These are phyloP conservation scores for Melanerpes formicivorus DNA, from an alignment of 2,113 vertebrate genomes.

Conservation along the genomic window DNA sequence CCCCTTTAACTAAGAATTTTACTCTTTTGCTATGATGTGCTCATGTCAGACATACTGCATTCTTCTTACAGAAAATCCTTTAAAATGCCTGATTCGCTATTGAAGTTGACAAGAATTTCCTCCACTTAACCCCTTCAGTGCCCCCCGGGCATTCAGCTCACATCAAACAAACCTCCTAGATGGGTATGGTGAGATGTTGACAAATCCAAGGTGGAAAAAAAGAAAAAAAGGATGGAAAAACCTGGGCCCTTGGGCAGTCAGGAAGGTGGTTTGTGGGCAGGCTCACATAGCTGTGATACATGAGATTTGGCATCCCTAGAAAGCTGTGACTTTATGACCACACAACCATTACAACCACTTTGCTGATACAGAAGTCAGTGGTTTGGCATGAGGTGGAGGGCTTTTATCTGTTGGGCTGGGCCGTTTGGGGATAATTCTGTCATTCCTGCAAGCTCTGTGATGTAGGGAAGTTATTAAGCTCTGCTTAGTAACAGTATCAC, in stretches of 20 bases:
- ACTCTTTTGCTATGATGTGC: slow-evolving; percentile 26
- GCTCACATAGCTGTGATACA: background rate
- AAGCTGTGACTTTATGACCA: background rate
- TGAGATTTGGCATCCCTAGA: background rate
- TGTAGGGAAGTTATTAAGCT: background rate
- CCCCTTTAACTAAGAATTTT: slow-evolving; percentile 49
- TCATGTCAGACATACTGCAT: slow-evolving; percentile 39
- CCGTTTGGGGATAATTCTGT: background rate
- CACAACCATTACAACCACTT: too few relatives aligned
- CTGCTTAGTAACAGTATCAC: background rate
- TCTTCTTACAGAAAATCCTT: slow-evolving; percentile 54
- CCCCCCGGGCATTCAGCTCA: background rate
- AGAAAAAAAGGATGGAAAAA: background rate
- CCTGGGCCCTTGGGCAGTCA: background rate
- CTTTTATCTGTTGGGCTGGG: background rate
- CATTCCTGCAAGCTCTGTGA: background rate
- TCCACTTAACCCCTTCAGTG: slow-evolving; percentile 55
- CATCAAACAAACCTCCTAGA: slow-evolving; percentile 39
- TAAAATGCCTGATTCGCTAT: slow-evolving; percentile 39
- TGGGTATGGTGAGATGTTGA: background rate
- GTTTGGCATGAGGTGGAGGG: background rate
- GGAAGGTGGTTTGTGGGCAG: slow-evolving; percentile 4
- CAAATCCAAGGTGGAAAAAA: slow-evolving; percentile 33
- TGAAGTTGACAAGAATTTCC: slow-evolving; percentile 58
- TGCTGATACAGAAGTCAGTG: accelerated